Conservation (phyloP, 2,113 vertebrate genomes). For the Bucco capensis region DNA sequence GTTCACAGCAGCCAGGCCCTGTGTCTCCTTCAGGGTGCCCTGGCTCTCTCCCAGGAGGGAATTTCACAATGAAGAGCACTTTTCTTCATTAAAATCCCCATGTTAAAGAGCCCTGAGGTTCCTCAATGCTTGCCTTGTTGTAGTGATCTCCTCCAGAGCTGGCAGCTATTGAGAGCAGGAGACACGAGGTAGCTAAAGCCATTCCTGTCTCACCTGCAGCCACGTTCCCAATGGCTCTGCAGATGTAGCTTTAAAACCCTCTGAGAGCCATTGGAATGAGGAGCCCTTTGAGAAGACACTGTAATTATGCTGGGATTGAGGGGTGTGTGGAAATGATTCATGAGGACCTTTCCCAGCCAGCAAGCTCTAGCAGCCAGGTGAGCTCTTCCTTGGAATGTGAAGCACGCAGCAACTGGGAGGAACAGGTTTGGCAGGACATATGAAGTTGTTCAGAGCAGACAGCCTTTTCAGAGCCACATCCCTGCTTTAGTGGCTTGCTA, state of each 20-base stretch:
- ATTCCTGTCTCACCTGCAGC: slow-evolving; percentile 9
- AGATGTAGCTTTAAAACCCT: background rate
- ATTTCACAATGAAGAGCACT: background rate
- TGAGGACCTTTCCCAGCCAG: slow-evolving; percentile 32
- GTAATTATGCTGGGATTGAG: slow-evolving; percentile 12
- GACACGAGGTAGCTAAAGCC: background rate
- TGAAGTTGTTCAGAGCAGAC: background rate
- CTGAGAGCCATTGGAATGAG: background rate
- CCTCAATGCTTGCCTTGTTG: background rate
- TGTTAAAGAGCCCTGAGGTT: background rate
- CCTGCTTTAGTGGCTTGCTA: background rate
- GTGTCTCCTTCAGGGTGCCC: background rate
- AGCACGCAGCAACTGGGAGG: slow-evolving; percentile 10
- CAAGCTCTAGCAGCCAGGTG: slow-evolving; percentile 40
- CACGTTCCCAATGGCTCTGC: background rate
- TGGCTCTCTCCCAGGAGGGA: background rate
- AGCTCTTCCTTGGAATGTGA: slow-evolving; percentile 59
- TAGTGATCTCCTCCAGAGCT: background rate
- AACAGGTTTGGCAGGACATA: slow-evolving; percentile 63
- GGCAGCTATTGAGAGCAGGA: background rate
- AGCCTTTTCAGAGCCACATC: slow-evolving; percentile 31
- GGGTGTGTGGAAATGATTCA: slow-evolving; percentile 23
- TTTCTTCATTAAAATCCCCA: background rate
- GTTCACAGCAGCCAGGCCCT: background rate
- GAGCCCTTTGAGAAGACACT: background rate